Base-by-base conservation (phyloP, 2,888 invertebrate genomes). In the Strigamia crassipes region DNA sequence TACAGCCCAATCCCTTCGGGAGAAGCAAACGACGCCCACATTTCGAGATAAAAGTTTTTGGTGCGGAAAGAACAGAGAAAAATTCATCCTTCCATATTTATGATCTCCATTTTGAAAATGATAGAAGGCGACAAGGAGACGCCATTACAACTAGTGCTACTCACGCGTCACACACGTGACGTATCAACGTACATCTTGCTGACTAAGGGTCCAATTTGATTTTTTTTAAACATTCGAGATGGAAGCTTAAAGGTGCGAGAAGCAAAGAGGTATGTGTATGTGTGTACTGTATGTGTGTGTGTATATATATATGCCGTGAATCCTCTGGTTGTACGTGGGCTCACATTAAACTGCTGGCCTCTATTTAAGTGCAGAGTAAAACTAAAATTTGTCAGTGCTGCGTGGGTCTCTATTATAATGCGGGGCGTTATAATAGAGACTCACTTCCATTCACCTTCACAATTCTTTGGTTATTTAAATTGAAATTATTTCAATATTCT, bases 21-120 rank as follows among this genome's bases (percentile, higher is more conserved):
- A 73, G 31, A n/a, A 31, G 31, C 73, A 73, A 31, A 31, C 73
- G 73, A 73, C 27, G 31, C 73, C 23, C 27, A 73, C 73, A 73
- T 73, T 31, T 73, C 27, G 27, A 73, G 73, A 73, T 73, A 73
- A 73, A 73, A 73, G 73, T 73, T 73, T 73, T 73, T 73, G 73
- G 73, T 73, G 73, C 73, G 73, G 73, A 73, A 73, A 73, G 73
- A 27, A 73, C 73, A 73, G 73, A 73, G 73, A 73, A 73, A 73
- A 73, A 73, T 73, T 73, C 73, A 73, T 73, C 73, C 73, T 73
- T 73, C 15, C 73, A 73, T 73, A 73, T 73, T 73, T 73, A 73
- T 73, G 73, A 73, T 12, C 73, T 73, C 73, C 73, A 73, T 73
- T 73, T 73, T 73, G 73, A 73, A 73, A 73, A 73, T 73, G 73